Evolutionary conservation across 2,797 vertebrate species (phyloP).

Genomic region (Lacerta bilineata): DNA sequence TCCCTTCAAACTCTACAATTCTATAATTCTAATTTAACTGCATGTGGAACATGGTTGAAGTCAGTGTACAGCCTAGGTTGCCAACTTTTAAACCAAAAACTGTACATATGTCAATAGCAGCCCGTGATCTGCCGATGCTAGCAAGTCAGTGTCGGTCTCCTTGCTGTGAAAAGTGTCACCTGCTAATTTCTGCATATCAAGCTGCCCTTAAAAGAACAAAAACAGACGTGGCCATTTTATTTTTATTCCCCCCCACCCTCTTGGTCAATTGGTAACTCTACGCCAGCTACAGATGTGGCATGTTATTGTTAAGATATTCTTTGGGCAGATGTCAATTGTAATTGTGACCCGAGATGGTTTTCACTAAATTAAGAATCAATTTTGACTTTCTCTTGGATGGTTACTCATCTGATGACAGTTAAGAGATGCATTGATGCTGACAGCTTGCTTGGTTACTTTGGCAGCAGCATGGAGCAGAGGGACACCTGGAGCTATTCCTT

Average conservation of each 20-base stretch:
- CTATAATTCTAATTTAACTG: not conserved
- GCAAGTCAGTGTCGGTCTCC: not conserved
- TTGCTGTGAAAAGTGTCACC: not conserved
- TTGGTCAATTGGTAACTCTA: not conserved
- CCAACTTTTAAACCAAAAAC: not conserved
- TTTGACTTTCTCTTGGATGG: conserved; percentile 43
- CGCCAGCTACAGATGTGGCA: not conserved
- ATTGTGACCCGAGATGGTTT: conserved; percentile 52
- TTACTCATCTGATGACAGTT: not conserved
- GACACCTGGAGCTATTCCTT: conserved; percentile 55
- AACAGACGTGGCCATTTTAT: not conserved
- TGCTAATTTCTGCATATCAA: conserved; percentile 7
- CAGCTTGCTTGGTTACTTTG: conserved; percentile 61
- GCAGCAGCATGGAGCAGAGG: conserved; percentile 53
- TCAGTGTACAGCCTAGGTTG: not conserved
- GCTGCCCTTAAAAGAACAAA: not conserved
- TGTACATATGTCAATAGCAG: not conserved
- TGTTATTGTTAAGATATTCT: conserved; percentile 40
- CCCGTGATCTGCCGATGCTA: conserved; percentile 1
- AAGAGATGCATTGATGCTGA: conserved; percentile 51
- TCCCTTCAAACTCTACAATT: too few species aligned
- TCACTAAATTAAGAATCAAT: conserved; percentile 30
- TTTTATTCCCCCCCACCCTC: not conserved
- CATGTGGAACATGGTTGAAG: not conserved
- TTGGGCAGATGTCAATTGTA: conserved; percentile 51